Evolutionary conservation across 2,888 invertebrate species (phyloP).

Genomic region (Therioaphis trifolii): DNA sequence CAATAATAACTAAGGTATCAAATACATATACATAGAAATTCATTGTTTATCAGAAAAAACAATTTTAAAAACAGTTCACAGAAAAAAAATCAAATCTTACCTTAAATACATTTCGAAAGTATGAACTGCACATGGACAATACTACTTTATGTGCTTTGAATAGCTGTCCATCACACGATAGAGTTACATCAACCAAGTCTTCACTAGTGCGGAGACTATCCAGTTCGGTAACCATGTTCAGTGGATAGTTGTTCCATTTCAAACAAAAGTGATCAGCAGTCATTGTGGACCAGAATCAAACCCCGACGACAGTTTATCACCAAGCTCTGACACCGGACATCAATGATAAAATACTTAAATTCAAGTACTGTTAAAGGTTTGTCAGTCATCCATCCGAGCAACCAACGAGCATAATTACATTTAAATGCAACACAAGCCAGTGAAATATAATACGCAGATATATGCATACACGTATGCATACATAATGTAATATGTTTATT

Average conservation of each 20-base stretch:
- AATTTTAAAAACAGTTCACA: not conserved
- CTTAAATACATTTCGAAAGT: conserved; percentile 81
- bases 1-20: conserved; percentile 65
- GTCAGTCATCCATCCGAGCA: not conserved
- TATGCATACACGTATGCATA: not conserved
- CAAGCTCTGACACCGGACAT: not conserved
- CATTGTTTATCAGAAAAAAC: not conserved
- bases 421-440: not conserved
- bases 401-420: not conserved
- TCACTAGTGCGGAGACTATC: conserved; percentile 78
- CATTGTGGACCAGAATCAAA: conserved; percentile 63
- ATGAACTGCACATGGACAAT: conserved; percentile 80
- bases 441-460: not conserved
- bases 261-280: conserved; percentile 77
- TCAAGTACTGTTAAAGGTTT: not conserved
- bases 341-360: not conserved
- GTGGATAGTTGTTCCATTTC: conserved; percentile 81
- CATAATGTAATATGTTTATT: not conserved
- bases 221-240: conserved; percentile 77
- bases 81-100: conserved; percentile 68
- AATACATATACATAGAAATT: not conserved
- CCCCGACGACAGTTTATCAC: conserved; percentile 30
- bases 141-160: conserved; percentile 82
- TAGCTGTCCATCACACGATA: conserved; percentile 79
- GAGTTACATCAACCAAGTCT: conserved; percentile 79